phyloP scores from a whole-genome alignment of 1,140 invertebrate genomes.

The Drosophila malerkotliana region DNA sequence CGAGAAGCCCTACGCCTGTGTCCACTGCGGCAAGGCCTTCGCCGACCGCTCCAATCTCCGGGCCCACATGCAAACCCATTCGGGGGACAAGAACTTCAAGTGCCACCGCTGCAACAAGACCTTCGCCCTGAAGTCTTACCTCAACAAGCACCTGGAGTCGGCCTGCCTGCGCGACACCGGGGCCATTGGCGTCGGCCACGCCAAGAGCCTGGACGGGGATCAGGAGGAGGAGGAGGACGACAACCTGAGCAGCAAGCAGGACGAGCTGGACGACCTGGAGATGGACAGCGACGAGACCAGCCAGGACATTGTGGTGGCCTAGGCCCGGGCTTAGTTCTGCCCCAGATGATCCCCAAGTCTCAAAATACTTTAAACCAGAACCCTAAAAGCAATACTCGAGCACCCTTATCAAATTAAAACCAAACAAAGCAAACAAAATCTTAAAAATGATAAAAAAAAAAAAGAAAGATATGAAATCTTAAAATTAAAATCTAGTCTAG shows the following conservation, averaged over 20 bases:
- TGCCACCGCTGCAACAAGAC: slow-evolving; percentile 95
- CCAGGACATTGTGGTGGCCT: slow-evolving; percentile 83
- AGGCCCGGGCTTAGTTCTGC: slow-evolving; percentile 30
- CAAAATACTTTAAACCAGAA: slow-evolving; percentile 65
- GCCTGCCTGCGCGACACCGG: slow-evolving; percentile 87
- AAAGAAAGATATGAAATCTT: slow-evolving; percentile 6
- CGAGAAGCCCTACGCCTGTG: slow-evolving; percentile 88
- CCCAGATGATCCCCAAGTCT: background rate
- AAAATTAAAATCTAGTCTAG: slow-evolving; percentile 54
- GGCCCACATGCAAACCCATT: slow-evolving; percentile 97
- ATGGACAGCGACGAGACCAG: slow-evolving; percentile 81
- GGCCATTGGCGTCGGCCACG: slow-evolving; percentile 36
- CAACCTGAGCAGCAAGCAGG: slow-evolving; percentile 38
- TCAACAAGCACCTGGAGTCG: slow-evolving; percentile 98
- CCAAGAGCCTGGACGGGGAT: slow-evolving; percentile 37
- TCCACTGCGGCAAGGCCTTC: slow-evolving; percentile 88
- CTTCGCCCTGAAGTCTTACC: slow-evolving; percentile 98
- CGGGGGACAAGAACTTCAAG: slow-evolving; percentile 94
- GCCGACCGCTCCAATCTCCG: slow-evolving; percentile 92
- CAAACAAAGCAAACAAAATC: slow-evolving; percentile 20
- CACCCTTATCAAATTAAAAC: slow-evolving; percentile 72
- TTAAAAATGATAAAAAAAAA: slow-evolving; percentile 11
- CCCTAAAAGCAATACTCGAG: slow-evolving; percentile 78
- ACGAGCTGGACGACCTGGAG: slow-evolving; percentile 54
- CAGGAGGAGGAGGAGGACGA: slow-evolving; percentile 54